Evolutionary conservation across 1,140 invertebrate genomes (phyloP), one percentile per base, ranked within the genome.

Genomic region (Mactra quadrangularis): DNA sequence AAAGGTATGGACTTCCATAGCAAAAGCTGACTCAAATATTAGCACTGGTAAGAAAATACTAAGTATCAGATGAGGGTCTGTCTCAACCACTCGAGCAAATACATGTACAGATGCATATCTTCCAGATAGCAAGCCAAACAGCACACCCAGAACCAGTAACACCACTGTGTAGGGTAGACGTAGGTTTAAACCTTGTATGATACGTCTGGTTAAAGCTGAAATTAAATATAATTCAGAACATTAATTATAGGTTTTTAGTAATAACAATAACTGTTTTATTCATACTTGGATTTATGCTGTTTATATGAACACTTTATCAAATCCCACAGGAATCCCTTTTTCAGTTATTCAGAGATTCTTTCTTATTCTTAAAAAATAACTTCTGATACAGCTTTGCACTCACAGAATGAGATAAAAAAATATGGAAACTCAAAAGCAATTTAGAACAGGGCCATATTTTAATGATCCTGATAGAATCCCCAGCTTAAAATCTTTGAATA

Each of bases 11-110:
- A 92, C 86, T 55, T 94, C 91, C 88, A 94, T 92, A 9, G 90
- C 89, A 85, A 93, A 94, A 7, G 94, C 93, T 13, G 92, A 92
- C 83, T 94, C 94, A 86, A 94, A 94, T 25, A 94, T 93, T 17
- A 94, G 91, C 17, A 93, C 90, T 1, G 94, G 94, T 33, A 94
- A 87, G 85, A 94, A 94, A 15, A 92, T 86, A 82, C 91, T 88
- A 17, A 94, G 88, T 29, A 94, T 89, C 9, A 93, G 86, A 82
- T 93, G 89, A 0, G 93, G 92, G 59, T 93, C 90, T 7, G 91
- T 86, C 11, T 89, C 85, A 19, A 91, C 87, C 1, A 91, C 86
- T 11, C 59, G 31, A 11, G 86, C 86, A 59, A 88, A 91, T 9
- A 64, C 53, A 25, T 87, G 84, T 17, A 91, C 77, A 0, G 25